These are phyloP conservation scores for Microhierax caerulescens DNA, from an alignment of 2,797 vertebrate genomes.

Conservation along the genomic window DNA sequence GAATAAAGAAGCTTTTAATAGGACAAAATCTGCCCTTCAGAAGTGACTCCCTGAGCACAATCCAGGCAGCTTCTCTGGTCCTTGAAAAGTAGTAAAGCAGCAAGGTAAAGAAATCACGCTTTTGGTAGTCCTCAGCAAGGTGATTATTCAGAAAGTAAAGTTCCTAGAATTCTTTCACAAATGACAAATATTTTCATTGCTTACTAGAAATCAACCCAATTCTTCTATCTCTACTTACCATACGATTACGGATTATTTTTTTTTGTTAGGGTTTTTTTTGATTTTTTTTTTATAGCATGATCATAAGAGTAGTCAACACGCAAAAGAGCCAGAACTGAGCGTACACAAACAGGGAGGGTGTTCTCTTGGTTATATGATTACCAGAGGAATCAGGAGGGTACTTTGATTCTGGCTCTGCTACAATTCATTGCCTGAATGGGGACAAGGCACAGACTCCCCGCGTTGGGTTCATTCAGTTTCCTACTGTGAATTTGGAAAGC, in stretches of 20 bases:
- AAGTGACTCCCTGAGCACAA: background rate
- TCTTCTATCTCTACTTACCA: background rate
- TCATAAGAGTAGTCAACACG: background rate
- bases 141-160: background rate
- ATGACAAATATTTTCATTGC: background rate
- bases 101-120: background rate
- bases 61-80: background rate
- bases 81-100: background rate
- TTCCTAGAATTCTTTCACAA: background rate
- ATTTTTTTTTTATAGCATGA: background rate
- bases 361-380: background rate
- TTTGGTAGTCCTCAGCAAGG: background rate
- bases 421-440: background rate
- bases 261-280: too few species aligned
- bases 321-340: background rate
- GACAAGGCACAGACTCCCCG: background rate
- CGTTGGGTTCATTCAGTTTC: background rate
- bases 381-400: background rate
- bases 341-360: fast-evolving
- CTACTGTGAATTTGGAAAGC: background rate
- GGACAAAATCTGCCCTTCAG: background rate
- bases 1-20: background rate
- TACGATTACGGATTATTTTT: background rate
- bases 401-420: background rate
- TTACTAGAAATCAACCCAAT: background rate